A percentile compares a stretch with the other conserved stretches of the same genome.
phyloP scores from a whole-genome alignment of 2,797 vertebrate species.

The Oryzias dopingdopingensis region DNA sequence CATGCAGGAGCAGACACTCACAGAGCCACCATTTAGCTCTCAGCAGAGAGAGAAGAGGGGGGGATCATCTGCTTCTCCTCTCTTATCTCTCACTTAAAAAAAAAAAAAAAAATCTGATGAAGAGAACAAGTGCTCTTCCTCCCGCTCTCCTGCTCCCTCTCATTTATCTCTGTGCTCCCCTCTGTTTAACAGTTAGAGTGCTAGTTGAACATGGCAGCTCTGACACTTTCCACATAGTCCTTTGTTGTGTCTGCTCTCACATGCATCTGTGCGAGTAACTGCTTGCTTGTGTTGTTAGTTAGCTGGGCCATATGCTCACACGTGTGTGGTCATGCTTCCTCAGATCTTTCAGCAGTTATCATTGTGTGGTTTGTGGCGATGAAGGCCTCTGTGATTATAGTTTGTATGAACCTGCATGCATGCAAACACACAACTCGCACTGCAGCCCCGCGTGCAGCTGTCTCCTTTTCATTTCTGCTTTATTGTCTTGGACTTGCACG shows the following conservation, averaged over 20 bases:
- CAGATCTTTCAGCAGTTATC: conserved; percentile 20
- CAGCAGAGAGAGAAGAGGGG: conserved; percentile 50
- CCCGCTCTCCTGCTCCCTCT: conserved; percentile 41
- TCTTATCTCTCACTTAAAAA: conserved; percentile 72
- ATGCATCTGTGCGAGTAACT: conserved; percentile 27
- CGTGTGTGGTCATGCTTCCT: background rate
- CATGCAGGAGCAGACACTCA: conserved; percentile 26
- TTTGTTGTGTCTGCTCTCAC: conserved; percentile 52
- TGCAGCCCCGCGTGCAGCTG: conserved; percentile 11
- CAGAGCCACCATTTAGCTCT: conserved; percentile 61
- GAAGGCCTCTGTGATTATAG: conserved; percentile 28
- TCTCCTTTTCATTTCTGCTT: conserved; percentile 40
- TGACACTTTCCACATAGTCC: conserved; percentile 62
- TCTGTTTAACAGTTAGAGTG: conserved; percentile 62
- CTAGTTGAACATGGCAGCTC: conserved; percentile 70
- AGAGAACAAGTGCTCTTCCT: conserved; percentile 66
- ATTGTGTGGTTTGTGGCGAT: conserved; percentile 14
- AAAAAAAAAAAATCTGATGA: conserved; percentile 57
- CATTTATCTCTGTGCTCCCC: conserved; percentile 57
- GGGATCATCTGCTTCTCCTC: conserved; percentile 51
- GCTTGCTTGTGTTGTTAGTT: conserved; percentile 19
- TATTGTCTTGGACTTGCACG: conserved; percentile 44
- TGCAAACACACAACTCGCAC: conserved; percentile 4
- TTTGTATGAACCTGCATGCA: conserved; percentile 11
- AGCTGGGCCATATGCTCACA: conserved; percentile 1